Base-by-base conservation (phyloP, 2,888 invertebrate genomes). In the Drosophila limbata region DNA sequence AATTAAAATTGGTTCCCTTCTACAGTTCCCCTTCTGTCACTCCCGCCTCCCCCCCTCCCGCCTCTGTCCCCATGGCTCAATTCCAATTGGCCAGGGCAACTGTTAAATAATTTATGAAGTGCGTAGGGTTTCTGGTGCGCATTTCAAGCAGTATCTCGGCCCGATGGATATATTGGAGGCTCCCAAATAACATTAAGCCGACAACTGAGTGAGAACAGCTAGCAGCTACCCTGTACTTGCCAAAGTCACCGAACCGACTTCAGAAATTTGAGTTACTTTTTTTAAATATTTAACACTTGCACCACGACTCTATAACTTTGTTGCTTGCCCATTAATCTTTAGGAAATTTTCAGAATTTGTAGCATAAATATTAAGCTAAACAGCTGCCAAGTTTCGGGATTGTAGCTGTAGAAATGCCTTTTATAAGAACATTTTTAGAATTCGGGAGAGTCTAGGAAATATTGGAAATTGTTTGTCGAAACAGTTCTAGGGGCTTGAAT, bases 21-120 rank as follows among this genome's bases (percentile, higher is more conserved):
- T 56, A 63, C 56, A 39, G 37, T 8, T 11, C 17, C 25, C 31
- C 31, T 6, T 4, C 25, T 9, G 31, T 2, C 13, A 10, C n/a
- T 5, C 31, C 31, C 31, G 19, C 3, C 4, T 55, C 21, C 3
- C 4, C 52, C 21, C 45, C 48, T 31, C 40, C 47, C 10, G 48
- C 9, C 4, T 25, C 25, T 3, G 25, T 25, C 8, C 28, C 31
- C 21, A 37, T 47, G 37, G 28, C 28, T 57, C 48, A 40, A 33
- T 59, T 67, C 42, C 77, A 76, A 77, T 79, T 81, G 70, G 67
- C 76, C 66, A 56, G 63, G 56, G 69, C 73, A 64, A 73, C 81
- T 86, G 81, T 77, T 85, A 79, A 85, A 85, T 85, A 81, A 85
- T 85, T 85, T 88, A 85, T 85, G 84, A 88, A 72, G 84, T 88